phyloP scores from a whole-genome alignment of 2,113 vertebrate species.

The Typhlomys cinereus region DNA sequence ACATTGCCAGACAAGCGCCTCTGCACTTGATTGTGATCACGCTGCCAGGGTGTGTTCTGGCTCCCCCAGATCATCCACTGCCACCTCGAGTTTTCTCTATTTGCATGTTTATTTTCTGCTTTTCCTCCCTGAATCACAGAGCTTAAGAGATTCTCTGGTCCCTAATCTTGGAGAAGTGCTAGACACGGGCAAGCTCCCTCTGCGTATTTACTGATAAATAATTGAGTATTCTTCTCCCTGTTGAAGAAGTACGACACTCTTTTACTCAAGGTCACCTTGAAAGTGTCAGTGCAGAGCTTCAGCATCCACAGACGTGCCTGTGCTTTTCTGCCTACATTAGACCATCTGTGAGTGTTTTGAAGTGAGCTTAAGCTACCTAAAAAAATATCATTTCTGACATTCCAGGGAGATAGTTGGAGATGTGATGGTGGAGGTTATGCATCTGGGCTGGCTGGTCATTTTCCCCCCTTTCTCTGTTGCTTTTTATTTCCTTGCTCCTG shows the following conservation, averaged over 20 bases:
- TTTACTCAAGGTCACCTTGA: slow-evolving; percentile 47
- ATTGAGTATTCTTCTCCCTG: background rate
- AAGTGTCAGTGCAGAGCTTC: background rate
- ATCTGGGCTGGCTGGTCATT: background rate
- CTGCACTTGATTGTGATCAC: no score
- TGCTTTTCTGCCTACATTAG: background rate
- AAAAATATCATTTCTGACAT: slow-evolving; percentile 16
- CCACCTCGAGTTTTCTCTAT: background rate
- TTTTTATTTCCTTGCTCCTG: background rate
- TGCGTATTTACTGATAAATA: background rate
- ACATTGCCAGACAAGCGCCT: background rate
- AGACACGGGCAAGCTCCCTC: background rate
- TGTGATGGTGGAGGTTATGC: background rate
- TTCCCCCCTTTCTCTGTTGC: background rate
- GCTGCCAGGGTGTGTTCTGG: no score
- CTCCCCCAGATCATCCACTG: background rate
- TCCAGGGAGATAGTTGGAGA: background rate
- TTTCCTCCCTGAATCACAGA: background rate
- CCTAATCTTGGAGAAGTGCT: background rate
- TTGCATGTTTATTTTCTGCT: background rate
- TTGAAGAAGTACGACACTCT: background rate
- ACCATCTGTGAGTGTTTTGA: background rate
- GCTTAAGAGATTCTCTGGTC: background rate
- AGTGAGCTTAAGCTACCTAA: background rate
- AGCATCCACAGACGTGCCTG: background rate